Base-by-base conservation (phyloP, 2,888 invertebrate species). In the Caenorhabditis sinica region DNA sequence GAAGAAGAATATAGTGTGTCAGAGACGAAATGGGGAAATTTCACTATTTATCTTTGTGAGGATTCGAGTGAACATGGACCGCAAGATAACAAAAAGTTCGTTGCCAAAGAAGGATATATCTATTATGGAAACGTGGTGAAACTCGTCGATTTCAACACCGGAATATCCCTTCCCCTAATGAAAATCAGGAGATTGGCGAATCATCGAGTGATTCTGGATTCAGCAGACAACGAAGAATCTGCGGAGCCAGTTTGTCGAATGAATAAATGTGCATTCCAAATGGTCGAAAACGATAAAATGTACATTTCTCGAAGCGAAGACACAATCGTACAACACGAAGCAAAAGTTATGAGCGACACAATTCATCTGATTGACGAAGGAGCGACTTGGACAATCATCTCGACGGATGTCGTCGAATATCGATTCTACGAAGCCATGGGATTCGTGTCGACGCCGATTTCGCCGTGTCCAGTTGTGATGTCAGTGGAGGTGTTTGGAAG, bases 351-450 rank as follows among this genome's bases (percentile, higher is more conserved):
- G 0, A 98, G 97, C 93, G 98, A 98, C 92, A 97, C 96, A 94
- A 97, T 97, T 92, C 98, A 99, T 93, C 98, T 98, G 97, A 98
- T 99, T 90, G 99, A 98, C 93, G 99, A 99, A 93, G 98, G 98
- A 6, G 99, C 99, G 0, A 98, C 98, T 90, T 99, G 99, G 99
- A 99, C 99, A 17, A 99, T 99, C 92, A 99, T 99, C 93, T 97
- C 97, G 81, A 99, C 99, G 9, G 99, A 99, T 93, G 98, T 98
- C 93, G 98, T 98, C 0, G 98, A 99, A 94, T 99, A 99, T 94
- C 97, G 97, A 92, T 99, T 98, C 93, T 98, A 96, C 94, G 99
- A 99, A 97, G 98, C 89, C 97, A 98, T 98, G 98, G 98, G 15
- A 97, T 98, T 56, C 96, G 98, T 33, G 95, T 96, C 93, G 95